phyloP scores from a whole-genome alignment of 2,797 vertebrate species.

The Cossypha dichroa region DNA sequence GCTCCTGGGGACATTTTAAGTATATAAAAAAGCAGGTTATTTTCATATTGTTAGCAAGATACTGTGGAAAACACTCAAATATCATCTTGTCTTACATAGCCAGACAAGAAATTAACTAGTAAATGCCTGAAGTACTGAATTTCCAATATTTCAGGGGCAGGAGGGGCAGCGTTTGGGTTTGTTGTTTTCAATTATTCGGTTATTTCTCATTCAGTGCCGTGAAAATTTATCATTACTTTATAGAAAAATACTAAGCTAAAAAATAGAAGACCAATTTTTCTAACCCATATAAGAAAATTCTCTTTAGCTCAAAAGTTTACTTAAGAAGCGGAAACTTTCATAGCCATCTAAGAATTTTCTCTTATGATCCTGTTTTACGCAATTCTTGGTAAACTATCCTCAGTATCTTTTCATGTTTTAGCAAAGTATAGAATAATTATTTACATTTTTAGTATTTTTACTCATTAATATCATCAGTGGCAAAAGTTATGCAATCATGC shows the following conservation, averaged over 20 bases:
- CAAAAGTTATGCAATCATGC: neutral
- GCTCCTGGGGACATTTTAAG: neutral
- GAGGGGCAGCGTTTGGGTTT: neutral
- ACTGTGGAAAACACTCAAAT: neutral
- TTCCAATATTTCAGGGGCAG: neutral
- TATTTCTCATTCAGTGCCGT: neutral
- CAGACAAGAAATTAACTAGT: neutral
- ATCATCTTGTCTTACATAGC: neutral
- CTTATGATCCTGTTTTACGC: neutral
- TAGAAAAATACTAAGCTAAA: neutral
- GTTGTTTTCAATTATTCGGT: neutral
- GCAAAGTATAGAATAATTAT: fast-evolving
- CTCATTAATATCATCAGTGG: neutral
- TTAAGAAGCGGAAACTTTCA: neutral
- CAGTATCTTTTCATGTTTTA: neutral
- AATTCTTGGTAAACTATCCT: neutral
- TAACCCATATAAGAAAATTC: neutral
- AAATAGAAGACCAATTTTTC: neutral
- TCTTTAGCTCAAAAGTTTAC: neutral
- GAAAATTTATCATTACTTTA: neutral
- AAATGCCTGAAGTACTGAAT: neutral
- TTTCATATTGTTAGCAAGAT: neutral
- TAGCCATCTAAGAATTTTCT: neutral
- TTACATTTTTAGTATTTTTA: neutral
- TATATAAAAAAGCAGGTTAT: neutral